Conservation (phyloP, 2,113 vertebrate genomes). For the Odontophorus gujanensis region DNA sequence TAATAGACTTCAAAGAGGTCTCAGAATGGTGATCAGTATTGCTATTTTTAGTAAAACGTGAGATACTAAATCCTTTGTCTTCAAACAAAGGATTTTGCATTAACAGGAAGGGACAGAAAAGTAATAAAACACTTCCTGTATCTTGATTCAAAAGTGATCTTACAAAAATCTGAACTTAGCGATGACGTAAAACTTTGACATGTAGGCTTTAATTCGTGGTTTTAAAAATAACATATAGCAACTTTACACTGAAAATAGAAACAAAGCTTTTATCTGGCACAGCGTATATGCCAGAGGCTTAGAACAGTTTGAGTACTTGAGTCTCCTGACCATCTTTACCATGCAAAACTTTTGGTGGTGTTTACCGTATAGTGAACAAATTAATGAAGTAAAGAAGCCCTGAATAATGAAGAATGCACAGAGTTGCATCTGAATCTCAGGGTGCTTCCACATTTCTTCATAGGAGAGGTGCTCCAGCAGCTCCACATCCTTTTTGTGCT, state of each 20-base stretch:
- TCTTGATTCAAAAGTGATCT: neutral
- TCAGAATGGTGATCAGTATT: neutral
- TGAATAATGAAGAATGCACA: neutral
- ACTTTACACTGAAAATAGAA: neutral
- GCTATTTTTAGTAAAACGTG: neutral
- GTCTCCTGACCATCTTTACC: neutral
- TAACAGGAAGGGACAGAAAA: neutral
- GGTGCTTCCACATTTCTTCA: neutral
- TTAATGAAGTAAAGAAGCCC: neutral
- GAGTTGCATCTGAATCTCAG: neutral
- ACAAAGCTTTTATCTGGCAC: neutral
- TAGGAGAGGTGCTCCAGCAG: too few species aligned
- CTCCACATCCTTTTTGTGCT: too few species aligned
- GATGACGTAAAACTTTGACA: rapidly evolving
- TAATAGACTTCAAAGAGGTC: neutral
- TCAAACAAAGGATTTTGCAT: neutral
- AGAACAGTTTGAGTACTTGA: neutral
- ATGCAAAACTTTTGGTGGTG: neutral
- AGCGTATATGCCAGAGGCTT: neutral
- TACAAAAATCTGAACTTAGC: neutral
- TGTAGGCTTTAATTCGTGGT: neutral
- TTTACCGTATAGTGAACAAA: neutral
- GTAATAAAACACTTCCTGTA: neutral
- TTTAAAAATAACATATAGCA: neutral
- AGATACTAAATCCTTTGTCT: neutral